phyloP scores from a whole-genome alignment of 1,140 invertebrate genomes.

The Limonius californicus region DNA sequence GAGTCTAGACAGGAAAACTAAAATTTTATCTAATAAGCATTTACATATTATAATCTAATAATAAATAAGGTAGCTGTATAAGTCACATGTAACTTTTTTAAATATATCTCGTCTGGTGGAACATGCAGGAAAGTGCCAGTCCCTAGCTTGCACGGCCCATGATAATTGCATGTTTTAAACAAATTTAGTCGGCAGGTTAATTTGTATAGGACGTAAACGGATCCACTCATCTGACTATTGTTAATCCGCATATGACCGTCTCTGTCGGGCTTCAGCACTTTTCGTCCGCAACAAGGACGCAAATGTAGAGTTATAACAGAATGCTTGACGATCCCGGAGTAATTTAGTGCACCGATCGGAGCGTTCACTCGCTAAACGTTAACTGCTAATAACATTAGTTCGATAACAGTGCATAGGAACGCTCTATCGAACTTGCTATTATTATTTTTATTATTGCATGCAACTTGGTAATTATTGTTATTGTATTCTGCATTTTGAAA shows the following conservation, averaged over 20 bases:
- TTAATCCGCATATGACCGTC: conserved; percentile 23
- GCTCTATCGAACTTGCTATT: conserved; percentile 9
- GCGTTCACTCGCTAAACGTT: conserved; percentile 24
- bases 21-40: conserved; percentile 10
- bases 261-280: neutral
- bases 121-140: conserved; percentile 34
- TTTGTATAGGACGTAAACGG: conserved; percentile 42
- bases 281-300: neutral
- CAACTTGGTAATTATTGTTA: conserved; percentile 19
- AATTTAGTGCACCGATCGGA: conserved; percentile 29
- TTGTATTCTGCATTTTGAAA: neutral
- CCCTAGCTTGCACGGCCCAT: conserved; percentile 38
- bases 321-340: conserved; percentile 20
- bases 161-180: conserved; percentile 46
- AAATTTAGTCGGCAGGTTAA: conserved; percentile 45
- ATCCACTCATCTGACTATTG: conserved; percentile 33
- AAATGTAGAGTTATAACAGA: conserved; percentile 4
- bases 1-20: conserved; percentile 3
- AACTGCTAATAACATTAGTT: conserved; percentile 26
- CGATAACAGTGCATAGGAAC: conserved; percentile 25
- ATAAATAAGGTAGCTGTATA: conserved; percentile 22
- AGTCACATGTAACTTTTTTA: conserved; percentile 39
- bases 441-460: conserved; percentile 18
- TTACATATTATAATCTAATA: conserved; percentile 2
- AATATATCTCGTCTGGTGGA: conserved; percentile 27